Conservation (phyloP, 2,888 invertebrate genomes). For the Chrysina gloriosa region DNA sequence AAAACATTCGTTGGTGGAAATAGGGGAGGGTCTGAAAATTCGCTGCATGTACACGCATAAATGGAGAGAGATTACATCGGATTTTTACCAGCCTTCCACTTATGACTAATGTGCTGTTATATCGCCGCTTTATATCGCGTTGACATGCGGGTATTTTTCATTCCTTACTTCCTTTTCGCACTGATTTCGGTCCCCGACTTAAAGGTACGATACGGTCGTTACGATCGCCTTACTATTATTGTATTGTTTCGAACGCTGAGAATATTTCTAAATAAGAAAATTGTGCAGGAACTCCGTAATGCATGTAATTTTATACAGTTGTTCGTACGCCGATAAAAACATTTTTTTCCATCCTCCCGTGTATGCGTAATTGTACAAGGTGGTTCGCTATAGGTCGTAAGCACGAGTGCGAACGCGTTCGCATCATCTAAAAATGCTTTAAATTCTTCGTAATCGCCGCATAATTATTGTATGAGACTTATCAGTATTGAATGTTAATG, state of each 20-base stretch:
- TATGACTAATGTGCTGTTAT: conserved; percentile 14
- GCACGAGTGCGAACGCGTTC: not conserved
- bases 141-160: conserved; percentile 6
- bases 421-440: not conserved
- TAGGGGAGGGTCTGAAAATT: conserved; percentile 25
- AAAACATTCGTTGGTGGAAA: conserved; percentile 19
- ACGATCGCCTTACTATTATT: not conserved
- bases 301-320: not conserved
- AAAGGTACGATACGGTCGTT: conserved; percentile 1
- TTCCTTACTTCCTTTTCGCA: conserved; percentile 17
- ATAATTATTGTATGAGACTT: conserved; percentile 14
- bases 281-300: not conserved
- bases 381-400: not conserved
- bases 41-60: conserved; percentile 3
- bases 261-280: conserved; percentile 1
- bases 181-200: conserved; percentile 5
- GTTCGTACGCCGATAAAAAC: too few species aligned
- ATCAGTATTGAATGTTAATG: conserved; percentile 21
- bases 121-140: conserved; percentile 8
- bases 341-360: not conserved
- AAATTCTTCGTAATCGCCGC: conserved; percentile 16
- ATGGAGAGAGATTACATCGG: conserved; percentile 11
- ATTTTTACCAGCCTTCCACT: not conserved
- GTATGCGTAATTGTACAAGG: not conserved
- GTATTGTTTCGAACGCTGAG: not conserved